A percentile compares a stretch with the other conserved stretches of the same genome.
Conservation (phyloP, 2,113 vertebrate genomes). For the Caloenas nicobarica region DNA sequence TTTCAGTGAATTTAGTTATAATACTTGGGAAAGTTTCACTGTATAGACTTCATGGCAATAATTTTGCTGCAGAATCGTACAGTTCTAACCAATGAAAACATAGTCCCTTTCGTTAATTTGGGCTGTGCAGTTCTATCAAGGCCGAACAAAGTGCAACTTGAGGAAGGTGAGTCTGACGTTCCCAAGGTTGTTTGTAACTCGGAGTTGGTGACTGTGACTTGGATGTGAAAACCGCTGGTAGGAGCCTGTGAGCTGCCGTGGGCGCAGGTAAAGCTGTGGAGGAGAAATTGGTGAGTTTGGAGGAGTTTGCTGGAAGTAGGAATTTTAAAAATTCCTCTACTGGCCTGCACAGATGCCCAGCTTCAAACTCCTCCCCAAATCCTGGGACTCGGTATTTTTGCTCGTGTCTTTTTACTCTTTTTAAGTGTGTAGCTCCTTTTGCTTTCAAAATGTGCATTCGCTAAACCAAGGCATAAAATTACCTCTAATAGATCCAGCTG, state of each 20-base stretch:
- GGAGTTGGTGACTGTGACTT: not conserved
- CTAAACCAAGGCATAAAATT: not conserved
- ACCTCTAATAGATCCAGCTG: not conserved
- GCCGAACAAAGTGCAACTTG: not conserved
- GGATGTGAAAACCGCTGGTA: not conserved
- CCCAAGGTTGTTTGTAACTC: not conserved
- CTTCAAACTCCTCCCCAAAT: not conserved
- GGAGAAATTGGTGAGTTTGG: not conserved
- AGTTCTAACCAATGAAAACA: not conserved
- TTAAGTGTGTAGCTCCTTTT: not conserved
- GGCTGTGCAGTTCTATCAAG: not conserved
- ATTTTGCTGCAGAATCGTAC: not conserved
- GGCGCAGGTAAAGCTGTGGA: not conserved
- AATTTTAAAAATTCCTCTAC: not conserved
- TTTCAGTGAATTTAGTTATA: not conserved
- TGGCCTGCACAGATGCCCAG: not conserved
- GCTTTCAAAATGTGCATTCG: not conserved
- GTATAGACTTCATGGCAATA: not conserved
- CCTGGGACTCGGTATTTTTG: constrained; percentile 19
- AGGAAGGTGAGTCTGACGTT: not conserved
- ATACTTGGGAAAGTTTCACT: not conserved
- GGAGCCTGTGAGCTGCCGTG: not conserved
- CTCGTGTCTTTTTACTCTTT: not conserved
- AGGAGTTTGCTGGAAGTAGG: not conserved
- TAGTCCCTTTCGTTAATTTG: not conserved